phyloP scores from a whole-genome alignment of 2,888 invertebrate genomes.

The Yponomeuta malinellus region DNA sequence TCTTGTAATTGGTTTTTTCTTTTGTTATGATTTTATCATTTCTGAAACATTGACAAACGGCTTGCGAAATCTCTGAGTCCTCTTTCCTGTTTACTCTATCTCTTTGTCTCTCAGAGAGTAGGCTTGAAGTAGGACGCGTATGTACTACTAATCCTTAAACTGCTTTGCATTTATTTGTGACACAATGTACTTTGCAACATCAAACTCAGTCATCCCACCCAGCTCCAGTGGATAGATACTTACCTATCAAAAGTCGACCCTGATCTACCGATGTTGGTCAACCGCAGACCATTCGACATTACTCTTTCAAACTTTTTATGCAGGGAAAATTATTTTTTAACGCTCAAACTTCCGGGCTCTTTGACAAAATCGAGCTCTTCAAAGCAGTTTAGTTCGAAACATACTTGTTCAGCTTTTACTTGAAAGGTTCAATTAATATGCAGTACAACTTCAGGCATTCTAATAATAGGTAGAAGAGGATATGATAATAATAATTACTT shows the following conservation, averaged over 20 bases:
- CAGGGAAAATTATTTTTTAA: conserved; percentile 11
- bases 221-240: neutral
- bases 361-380: neutral
- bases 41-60: too few species aligned
- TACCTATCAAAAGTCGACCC: conserved; percentile 10
- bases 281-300: neutral
- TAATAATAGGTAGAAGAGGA: neutral
- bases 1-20: too few species aligned
- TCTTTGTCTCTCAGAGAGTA: too few species aligned
- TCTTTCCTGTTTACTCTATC: too few species aligned
- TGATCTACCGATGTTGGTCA: conserved; percentile 10
- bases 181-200: neutral
- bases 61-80: too few species aligned
- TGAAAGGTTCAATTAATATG: neutral
- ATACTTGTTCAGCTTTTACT: neutral
- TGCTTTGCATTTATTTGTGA: too few species aligned
- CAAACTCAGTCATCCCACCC: neutral
- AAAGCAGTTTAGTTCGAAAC: neutral
- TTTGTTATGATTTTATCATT: too few species aligned
- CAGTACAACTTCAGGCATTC: neutral
- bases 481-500: neutral
- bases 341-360: conserved; percentile 2
- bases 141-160: too few species aligned
- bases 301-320: conserved; percentile 10
- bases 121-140: too few species aligned